A percentile compares a stretch with the other conserved stretches of the same genome.
Conservation (phyloP, 1,140 invertebrate species). For the Diachasma alloeum region DNA sequence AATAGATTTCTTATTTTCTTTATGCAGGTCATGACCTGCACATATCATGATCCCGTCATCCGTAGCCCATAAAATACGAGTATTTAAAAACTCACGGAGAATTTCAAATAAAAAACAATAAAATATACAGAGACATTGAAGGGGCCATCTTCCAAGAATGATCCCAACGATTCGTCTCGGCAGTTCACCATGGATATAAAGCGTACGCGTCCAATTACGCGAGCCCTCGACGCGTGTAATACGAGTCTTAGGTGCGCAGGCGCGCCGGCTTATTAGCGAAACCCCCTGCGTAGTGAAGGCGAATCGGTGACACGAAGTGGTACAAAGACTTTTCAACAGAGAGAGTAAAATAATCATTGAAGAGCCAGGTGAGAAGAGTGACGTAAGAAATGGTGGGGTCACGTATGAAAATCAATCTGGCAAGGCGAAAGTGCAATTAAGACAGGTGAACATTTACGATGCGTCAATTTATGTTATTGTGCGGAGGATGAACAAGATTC, state of each 20-base stretch:
- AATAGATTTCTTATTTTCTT: not conserved
- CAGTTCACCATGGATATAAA: constrained; percentile 13
- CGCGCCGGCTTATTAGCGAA: constrained; percentile 46
- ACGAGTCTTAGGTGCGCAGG: constrained; percentile 19
- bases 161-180: constrained; percentile 16
- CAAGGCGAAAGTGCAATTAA: not conserved
- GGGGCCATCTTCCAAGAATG: constrained; percentile 20
- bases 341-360: not conserved
- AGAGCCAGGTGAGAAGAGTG: constrained; percentile 8
- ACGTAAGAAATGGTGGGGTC: not conserved
- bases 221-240: constrained; percentile 28
- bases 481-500: no score
- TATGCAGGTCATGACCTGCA: not conserved
- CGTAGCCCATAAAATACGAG: not conserved
- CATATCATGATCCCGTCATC: not conserved
- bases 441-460: not conserved
- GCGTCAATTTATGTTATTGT: no score
- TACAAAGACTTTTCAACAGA: constrained; percentile 10
- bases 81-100: not conserved
- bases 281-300: constrained; percentile 27
- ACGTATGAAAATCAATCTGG: not conserved
- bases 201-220: constrained; percentile 33
- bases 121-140: not conserved
- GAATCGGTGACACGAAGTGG: constrained; percentile 21
- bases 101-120: constrained; percentile 7